Percentiles rank a stretch among this genome's conserved stretches.
Conservation (phyloP, 2,113 vertebrate genomes). For the Thalassarche chlororhynchos region DNA sequence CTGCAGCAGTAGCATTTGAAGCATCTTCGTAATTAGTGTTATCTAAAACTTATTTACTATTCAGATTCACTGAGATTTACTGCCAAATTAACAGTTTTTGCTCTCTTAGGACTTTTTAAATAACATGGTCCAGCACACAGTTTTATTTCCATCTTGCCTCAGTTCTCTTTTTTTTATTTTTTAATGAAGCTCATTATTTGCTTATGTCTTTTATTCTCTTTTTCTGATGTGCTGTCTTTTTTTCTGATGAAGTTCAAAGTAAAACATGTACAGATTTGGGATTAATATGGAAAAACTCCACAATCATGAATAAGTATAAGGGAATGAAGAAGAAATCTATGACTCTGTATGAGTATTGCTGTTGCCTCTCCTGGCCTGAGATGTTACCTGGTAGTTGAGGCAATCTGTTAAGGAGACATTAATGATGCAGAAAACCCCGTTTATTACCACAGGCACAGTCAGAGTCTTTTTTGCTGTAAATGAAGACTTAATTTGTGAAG, state of each 20-base stretch:
- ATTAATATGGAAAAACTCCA: neutral
- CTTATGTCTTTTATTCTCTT: neutral
- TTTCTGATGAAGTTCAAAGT: neutral
- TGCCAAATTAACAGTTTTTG: constrained; percentile 33
- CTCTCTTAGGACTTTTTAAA: constrained; percentile 45
- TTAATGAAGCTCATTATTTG: neutral
- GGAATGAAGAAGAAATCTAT: neutral
- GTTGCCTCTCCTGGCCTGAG: neutral
- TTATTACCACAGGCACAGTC: neutral
- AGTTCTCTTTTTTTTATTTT: neutral
- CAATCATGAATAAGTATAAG: neutral
- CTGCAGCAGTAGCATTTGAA: constrained; percentile 56
- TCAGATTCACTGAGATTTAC: constrained; percentile 58
- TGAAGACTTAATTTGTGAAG: neutral
- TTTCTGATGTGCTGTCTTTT: neutral
- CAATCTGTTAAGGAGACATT: neutral
- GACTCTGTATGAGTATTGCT: neutral
- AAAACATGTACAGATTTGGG: neutral
- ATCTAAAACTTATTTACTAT: constrained; percentile 72
- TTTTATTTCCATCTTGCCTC: neutral
- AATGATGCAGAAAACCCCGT: neutral
- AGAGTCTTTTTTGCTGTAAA: neutral
- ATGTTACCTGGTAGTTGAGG: neutral
- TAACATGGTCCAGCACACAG: neutral
- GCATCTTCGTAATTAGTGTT: constrained; percentile 70